Evolutionary conservation across 1,140 invertebrate species (phyloP).

Genomic region (Drosophila tropicalis): DNA sequence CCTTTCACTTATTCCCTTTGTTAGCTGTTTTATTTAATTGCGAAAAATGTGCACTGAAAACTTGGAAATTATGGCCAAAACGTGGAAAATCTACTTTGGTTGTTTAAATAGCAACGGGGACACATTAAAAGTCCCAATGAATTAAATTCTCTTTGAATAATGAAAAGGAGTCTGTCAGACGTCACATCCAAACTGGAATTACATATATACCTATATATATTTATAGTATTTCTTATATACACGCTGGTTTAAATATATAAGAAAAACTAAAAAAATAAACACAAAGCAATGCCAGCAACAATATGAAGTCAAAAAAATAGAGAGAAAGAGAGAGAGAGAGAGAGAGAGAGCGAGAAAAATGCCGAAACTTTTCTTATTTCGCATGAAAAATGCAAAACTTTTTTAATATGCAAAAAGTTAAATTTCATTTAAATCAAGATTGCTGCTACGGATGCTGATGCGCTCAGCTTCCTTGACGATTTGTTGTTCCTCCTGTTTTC

Average conservation of each 20-base stretch:
- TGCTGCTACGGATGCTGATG: slow-evolving; percentile 45
- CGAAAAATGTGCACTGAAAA: neutral
- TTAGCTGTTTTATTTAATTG: neutral
- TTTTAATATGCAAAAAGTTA: slow-evolving; percentile 77
- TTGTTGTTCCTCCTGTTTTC: slow-evolving; percentile 5
- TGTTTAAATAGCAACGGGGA: neutral
- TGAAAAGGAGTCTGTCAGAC: neutral
- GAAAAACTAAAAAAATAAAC: slow-evolving; percentile 25
- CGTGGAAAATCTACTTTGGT: slow-evolving; percentile 3
- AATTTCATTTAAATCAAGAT: slow-evolving; percentile 79
- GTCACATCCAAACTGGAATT: neutral
- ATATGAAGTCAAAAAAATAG: slow-evolving; percentile 8
- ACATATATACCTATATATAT: neutral
- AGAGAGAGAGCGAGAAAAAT: slow-evolving; percentile 22
- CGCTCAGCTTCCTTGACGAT: slow-evolving; percentile 19
- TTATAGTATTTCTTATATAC: neutral
- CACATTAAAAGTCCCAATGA: slow-evolving; percentile 1
- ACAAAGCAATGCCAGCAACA: slow-evolving; percentile 24
- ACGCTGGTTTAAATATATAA: neutral
- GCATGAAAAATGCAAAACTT: slow-evolving; percentile 76
- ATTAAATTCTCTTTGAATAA: neutral
- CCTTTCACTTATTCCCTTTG: neutral
- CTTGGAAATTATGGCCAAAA: slow-evolving; percentile 12
- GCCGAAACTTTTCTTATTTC: slow-evolving; percentile 76
- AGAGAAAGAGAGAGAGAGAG: slow-evolving; percentile 23